A percentile compares a stretch with the other conserved stretches of the same genome.
These are phyloP conservation scores for Mechanitis messenoides DNA, from an alignment of 2,888 invertebrate genomes.

Conservation along the genomic window DNA sequence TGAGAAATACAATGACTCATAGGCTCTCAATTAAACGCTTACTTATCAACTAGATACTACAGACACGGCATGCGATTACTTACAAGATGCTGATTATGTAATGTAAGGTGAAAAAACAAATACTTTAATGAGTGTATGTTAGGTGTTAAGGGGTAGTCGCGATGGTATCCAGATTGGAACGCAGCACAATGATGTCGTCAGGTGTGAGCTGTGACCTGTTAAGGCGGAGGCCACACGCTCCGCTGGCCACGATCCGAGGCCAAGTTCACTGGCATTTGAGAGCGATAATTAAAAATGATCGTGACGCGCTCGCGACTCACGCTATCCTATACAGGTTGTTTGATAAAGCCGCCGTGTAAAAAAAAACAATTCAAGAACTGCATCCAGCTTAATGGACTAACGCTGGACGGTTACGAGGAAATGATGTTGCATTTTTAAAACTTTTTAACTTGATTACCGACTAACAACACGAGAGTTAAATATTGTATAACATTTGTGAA, in stretches of 20 bases:
- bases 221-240: constrained; percentile 51
- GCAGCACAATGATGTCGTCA: constrained; percentile 54
- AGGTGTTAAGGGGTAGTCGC: constrained; percentile 1
- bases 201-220: constrained; percentile 72
- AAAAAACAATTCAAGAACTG: constrained; percentile 26
- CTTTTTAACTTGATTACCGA: constrained; percentile 15
- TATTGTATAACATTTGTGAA: constrained; percentile 23
- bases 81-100: neutral
- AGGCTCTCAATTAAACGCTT: constrained; percentile 36
- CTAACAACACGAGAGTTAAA: constrained; percentile 11
- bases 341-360: constrained; percentile 29
- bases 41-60: constrained; percentile 27
- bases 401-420: constrained; percentile 21
- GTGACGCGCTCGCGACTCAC: constrained; percentile 69
- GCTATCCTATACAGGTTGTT: constrained; percentile 59
- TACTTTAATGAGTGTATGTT: too few relatives aligned
- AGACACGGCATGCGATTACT: constrained; percentile 21
- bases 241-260: constrained; percentile 63
- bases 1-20: constrained; percentile 58
- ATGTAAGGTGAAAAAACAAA: too few relatives aligned
- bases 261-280: constrained; percentile 77
- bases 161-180: constrained; percentile 38
- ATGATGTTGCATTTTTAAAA: constrained; percentile 27
- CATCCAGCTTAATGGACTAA: constrained; percentile 29
- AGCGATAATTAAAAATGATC: constrained; percentile 76